These are phyloP conservation scores for Beris morrisii DNA, from an alignment of 2,888 invertebrate genomes.

Conservation along the genomic window DNA sequence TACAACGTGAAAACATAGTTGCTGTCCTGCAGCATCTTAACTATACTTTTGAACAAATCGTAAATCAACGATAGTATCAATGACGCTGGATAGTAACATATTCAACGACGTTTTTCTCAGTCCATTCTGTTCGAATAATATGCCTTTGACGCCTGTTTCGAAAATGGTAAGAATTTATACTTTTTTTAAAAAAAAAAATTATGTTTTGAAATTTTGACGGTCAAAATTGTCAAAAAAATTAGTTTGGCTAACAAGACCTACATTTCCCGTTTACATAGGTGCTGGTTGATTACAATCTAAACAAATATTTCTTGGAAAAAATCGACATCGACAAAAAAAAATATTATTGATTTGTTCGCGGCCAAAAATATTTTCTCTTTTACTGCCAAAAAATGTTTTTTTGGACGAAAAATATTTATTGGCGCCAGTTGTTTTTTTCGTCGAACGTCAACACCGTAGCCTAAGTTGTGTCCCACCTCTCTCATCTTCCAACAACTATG, in stretches of 20 bases:
- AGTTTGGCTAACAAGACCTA: not conserved
- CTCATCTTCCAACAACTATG: no score
- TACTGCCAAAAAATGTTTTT: no score
- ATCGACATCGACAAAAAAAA: no score
- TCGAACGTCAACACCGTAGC: no score
- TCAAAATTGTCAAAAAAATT: not conserved
- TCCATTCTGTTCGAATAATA: conserved; percentile 42
- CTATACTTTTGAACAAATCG: not conserved
- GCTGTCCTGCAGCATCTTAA: not conserved
- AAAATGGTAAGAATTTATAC: conserved; percentile 52
- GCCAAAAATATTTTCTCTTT: no score
- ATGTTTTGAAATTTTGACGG: no score
- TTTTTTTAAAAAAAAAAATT: conserved; percentile 3
- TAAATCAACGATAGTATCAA: conserved; percentile 26
- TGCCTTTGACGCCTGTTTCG: conserved; percentile 54
- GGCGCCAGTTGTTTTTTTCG: no score
- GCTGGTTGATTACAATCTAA: no score
- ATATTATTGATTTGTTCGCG: no score
- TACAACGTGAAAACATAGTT: not conserved
- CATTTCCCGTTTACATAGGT: not conserved
- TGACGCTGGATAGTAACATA: conserved; percentile 41
- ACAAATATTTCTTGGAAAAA: no score
- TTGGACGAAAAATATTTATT: no score
- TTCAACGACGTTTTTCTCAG: conserved; percentile 42
- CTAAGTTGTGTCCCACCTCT: no score